Evolutionary conservation across 2,888 invertebrate genomes (phyloP), one percentile per base, ranked within the genome.

Genomic region (Ferrisia virgata): DNA sequence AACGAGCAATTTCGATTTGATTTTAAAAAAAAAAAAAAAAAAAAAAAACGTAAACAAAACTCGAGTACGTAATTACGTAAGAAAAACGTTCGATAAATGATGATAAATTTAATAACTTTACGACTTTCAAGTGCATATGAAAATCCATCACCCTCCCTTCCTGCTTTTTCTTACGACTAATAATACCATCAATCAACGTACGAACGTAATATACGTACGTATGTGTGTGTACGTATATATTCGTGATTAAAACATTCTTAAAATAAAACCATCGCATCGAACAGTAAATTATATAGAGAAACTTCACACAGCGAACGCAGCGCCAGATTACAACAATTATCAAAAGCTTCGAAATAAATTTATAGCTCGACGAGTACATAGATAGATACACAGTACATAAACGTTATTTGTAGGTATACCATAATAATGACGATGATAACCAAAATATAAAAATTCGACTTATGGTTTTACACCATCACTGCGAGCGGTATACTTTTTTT

Each of bases 1-100:
- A 53, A 53, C 58, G 58, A 18, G 9, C 22, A 18, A 58, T 58
- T 58, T 31, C 15, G 31, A 53, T n/a, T 47, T 31, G 31, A 53
- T n/a, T 47, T n/a, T n/a, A 2, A n/a, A 47, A n/a, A 8, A n/a
- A n/a, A n/a, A n/a, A n/a, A n/a, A n/a, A n/a, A n/a, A n/a, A n/a
- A n/a, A n/a, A n/a, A 64, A 64, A 53, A 64, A 64, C 28, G 64
- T 64, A 64, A 64, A 64, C 64, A 64, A 64, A 64, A 64, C 64
- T 64, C 64, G 64, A 64, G 28, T 28, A 64, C 31, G 64, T 64
- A 64, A 64, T 64, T 64, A 64, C 64, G 64, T 64, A 64, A 64
- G 64, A 64, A 28, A 53, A 64, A 28, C 28, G 13, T 64, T 64
- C 64, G 64, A 64, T 64, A 64, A 64, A 43, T 28, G 64, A 64